Conservation (phyloP, 37 sponge, comb jelly and placozoan genomes). For the Oscarella lobularis region DNA sequence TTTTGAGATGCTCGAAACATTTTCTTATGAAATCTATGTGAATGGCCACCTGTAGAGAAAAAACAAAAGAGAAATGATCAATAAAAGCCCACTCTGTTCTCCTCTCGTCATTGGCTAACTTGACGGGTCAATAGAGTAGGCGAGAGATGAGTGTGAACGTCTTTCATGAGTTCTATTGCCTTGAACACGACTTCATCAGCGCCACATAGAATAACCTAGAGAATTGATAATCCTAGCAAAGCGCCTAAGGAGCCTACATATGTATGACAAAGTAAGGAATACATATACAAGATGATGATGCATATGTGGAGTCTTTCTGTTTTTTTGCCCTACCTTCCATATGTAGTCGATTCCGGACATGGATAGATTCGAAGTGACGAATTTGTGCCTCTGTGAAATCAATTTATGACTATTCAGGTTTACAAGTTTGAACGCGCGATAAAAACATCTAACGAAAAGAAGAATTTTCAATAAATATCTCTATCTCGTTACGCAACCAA, state of each 20-base stretch:
- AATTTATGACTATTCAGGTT: slow-evolving; percentile 58
- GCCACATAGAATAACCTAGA: slow-evolving; percentile 41
- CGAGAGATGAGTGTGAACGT: slow-evolving; percentile 69
- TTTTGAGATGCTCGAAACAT: background rate
- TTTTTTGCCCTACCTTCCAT: no score
- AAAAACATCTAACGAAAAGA: slow-evolving; percentile 55
- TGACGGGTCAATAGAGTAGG: no score
- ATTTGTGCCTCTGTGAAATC: slow-evolving; percentile 29
- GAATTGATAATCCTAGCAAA: no score
- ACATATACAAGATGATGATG: no score
- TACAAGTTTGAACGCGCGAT: slow-evolving; percentile 69
- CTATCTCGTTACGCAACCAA: no score
- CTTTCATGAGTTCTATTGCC: slow-evolving; percentile 82
- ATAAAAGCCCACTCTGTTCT: no score
- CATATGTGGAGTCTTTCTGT: no score
- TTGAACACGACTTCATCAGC: slow-evolving; percentile 56
- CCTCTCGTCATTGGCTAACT: no score
- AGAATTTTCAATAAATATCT: no score
- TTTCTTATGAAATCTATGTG: background rate
- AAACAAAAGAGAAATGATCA: no score
- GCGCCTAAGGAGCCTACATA: no score
- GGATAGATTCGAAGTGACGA: slow-evolving; percentile 59
- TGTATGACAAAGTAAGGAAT: no score
- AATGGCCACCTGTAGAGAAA: background rate
- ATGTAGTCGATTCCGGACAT: slow-evolving; percentile 78